These are phyloP conservation scores for Uria aalge DNA, from an alignment of 2,113 vertebrate genomes.

Conservation along the genomic window DNA sequence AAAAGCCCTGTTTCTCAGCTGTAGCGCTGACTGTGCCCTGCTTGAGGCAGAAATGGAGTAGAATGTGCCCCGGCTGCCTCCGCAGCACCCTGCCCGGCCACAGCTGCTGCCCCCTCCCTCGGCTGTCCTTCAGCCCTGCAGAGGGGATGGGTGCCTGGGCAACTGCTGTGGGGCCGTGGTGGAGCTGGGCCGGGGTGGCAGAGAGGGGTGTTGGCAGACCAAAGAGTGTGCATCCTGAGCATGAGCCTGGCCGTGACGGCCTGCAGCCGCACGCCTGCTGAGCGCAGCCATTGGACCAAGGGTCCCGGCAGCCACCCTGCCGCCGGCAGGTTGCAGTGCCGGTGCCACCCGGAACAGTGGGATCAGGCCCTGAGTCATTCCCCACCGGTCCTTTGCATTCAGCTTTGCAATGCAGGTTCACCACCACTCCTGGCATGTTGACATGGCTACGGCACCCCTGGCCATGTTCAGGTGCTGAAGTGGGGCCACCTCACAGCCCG, in stretches of 20 bases:
- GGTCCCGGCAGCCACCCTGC: neutral
- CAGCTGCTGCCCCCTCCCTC: neutral
- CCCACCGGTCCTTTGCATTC: rapidly evolving
- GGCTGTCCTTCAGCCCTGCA: neutral
- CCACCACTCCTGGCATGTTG: rapidly evolving
- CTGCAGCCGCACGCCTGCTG: rapidly evolving
- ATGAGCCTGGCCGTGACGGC: neutral
- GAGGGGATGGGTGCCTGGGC: rapidly evolving
- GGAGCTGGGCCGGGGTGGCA: neutral
- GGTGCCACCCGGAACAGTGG: neutral
- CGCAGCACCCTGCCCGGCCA: neutral
- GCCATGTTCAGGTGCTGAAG: neutral
- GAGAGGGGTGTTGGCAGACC: neutral
- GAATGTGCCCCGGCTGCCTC: neutral
- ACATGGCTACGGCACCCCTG: rapidly evolving
- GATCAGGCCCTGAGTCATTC: neutral
- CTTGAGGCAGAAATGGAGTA: neutral
- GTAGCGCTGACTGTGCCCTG: rapidly evolving
- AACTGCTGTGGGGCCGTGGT: rapidly evolving
- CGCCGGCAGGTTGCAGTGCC: rapidly evolving
- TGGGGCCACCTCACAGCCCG: rapidly evolving
- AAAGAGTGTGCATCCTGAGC: neutral
- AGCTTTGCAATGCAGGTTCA: neutral
- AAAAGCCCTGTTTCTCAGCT: neutral
- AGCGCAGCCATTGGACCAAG: rapidly evolving